A percentile compares a stretch with the other conserved stretches of the same genome.
Conservation (phyloP, 30 jellyfish, hydroid and myxozoan species). For the Turritopsis rubra region DNA sequence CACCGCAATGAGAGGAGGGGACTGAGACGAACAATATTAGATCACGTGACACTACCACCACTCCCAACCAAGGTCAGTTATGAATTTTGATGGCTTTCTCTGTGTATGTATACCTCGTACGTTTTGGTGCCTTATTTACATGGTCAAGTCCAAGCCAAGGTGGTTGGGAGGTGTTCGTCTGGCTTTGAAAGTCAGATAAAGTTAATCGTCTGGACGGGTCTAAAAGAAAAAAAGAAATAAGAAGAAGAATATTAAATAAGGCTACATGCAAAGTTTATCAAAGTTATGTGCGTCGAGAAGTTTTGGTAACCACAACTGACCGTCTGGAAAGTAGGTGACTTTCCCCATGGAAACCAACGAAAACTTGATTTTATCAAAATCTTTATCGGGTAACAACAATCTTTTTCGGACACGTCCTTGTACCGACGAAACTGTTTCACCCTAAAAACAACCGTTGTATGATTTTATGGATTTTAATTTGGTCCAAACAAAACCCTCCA, state of each 20-base stretch:
- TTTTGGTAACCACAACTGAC: constrained; percentile 30
- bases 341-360: constrained; percentile 78
- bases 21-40: neutral
- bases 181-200: constrained; percentile 52
- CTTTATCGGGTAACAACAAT: constrained; percentile 75
- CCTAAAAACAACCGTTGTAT: constrained; percentile 39
- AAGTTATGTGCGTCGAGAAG: neutral
- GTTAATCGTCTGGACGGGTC: constrained; percentile 64
- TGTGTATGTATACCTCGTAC: constrained; percentile 90
- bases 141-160: constrained; percentile 96
- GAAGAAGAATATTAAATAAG: neutral
- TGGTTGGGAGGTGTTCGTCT: constrained; percentile 43
- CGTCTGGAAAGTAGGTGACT: constrained; percentile 93
- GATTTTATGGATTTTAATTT: no score
- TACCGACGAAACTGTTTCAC: constrained; percentile 69
- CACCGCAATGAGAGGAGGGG: neutral
- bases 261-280: neutral
- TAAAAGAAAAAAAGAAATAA: constrained; percentile 29
- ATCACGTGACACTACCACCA: neutral
- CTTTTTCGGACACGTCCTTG: constrained; percentile 70
- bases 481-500: no score
- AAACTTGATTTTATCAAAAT: constrained; percentile 87
- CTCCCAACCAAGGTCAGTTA: no score
- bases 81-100: constrained; percentile 95
- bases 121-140: constrained; percentile 90